A percentile compares a stretch with the other conserved stretches of the same genome.
Conservation (phyloP, 53 echinoderm and acorn worm genomes). For the Stichopus horrens region DNA sequence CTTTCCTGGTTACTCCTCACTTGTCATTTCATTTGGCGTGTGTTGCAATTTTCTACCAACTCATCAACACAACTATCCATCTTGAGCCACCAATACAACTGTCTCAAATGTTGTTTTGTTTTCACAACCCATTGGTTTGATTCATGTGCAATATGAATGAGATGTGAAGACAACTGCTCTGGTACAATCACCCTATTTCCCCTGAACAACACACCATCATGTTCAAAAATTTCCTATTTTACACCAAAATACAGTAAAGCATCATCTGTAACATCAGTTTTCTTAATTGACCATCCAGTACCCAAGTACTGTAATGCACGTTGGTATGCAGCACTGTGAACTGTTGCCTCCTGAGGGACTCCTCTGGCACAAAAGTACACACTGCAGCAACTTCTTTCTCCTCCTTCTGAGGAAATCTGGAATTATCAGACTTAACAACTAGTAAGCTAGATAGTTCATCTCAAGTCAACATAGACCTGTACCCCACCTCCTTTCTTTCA, state of each 20-base stretch:
- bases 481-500: background rate
- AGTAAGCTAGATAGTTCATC: too few relatives aligned
- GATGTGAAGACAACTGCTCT: constrained; percentile 23
- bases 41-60: constrained; percentile 42
- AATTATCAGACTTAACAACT: too few relatives aligned
- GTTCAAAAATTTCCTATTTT: too few relatives aligned
- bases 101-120: constrained; percentile 57
- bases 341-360: too few relatives aligned
- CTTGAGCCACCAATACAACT: constrained; percentile 69
- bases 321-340: too few relatives aligned
- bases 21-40: constrained; percentile 59
- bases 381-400: too few relatives aligned
- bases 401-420: too few relatives aligned
- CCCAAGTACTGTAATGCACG: too few relatives aligned
- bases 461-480: background rate
- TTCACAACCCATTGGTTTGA: constrained; percentile 63
- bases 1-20: constrained; percentile 36
- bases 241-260: too few relatives aligned
- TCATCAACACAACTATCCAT: constrained; percentile 54
- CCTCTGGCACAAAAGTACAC: too few relatives aligned
- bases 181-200: constrained; percentile 59
- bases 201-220: constrained; percentile 46
- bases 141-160: constrained; percentile 59
- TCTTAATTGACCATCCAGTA: too few relatives aligned
- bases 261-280: too few relatives aligned